These are phyloP conservation scores for Galendromus occidentalis DNA, from an alignment of 1,140 invertebrate species.

Conservation along the genomic window DNA sequence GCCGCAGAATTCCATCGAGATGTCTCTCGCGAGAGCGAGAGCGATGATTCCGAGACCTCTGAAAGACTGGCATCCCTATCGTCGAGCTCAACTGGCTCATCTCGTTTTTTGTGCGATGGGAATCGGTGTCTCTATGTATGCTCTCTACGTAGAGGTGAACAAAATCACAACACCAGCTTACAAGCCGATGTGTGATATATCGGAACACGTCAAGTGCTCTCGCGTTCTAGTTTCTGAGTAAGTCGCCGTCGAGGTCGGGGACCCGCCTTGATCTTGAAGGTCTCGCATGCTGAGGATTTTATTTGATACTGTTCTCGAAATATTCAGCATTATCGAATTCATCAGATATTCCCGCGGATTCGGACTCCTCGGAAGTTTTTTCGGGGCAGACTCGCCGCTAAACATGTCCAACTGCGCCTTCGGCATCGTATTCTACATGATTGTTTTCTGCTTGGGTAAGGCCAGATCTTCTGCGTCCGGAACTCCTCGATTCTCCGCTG, in stretches of 20 bases:
- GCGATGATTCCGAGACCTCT: too few species aligned
- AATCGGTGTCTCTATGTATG: not conserved
- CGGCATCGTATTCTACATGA: constrained; percentile 45
- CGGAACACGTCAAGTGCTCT: not conserved
- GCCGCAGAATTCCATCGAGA: too few species aligned
- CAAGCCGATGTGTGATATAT: not conserved
- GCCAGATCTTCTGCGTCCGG: not conserved
- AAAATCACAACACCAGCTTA: not conserved
- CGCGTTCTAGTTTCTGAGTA: not conserved
- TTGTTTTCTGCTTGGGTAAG: constrained; percentile 33
- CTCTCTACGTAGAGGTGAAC: constrained; percentile 3
- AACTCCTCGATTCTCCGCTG: not conserved
- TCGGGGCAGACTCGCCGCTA: constrained; percentile 35
- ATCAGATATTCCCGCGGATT: constrained; percentile 36
- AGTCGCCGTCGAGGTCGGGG: not conserved
- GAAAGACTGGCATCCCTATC: not conserved
- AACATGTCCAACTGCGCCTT: constrained; percentile 51
- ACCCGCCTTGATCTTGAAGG: not conserved
- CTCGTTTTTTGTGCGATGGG: not conserved
- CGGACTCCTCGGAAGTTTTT: constrained; percentile 38
- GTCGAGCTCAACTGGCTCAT: not conserved
- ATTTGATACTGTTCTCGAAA: not conserved
- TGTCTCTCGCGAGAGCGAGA: too few species aligned
- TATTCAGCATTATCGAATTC: not conserved
- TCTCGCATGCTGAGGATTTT: not conserved